Base-by-base conservation (phyloP, 2,113 vertebrate genomes). In the Plecotus auritus region DNA sequence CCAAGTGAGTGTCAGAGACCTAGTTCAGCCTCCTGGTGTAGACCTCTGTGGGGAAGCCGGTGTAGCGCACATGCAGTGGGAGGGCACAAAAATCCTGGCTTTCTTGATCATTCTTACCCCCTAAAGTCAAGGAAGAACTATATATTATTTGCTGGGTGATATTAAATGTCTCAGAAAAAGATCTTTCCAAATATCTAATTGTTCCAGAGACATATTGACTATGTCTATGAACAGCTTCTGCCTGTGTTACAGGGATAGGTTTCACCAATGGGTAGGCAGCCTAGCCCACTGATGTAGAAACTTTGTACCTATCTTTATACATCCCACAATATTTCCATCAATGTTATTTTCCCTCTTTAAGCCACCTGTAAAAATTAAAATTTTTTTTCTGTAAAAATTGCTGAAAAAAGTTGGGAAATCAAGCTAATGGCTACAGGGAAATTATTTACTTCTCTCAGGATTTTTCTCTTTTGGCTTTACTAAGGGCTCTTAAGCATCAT, bases 331-430 rank as follows among this genome's bases (percentile, higher is more conserved):
- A 88, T 97, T 96, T 97, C 88, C 76, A 88, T 96, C 94, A 47
- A 77, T 35, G 69, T 94, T 91, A 83, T 80, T 95, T 93, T 61
- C 95, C 95, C 94, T 91, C 56, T 9, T 12, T 82, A 49, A 91
- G 73, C 89, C 95, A 98, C 95, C 95, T 98, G 30, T 91, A 78
- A 95, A 96, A 97, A 92, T 95, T 91, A 98, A 98, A 98, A 94
- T 6, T 0, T 0, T 92, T 89, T 9, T 0, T 0, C 90, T 85
- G 61, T 95, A 73, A 83, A 95, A 85, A 97, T 94, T 0, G 2
- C 96, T 95, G 69, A 23, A 91, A 72, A 96, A 97, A 84, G 81
- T 89, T 97, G 83, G 88, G 94, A 87, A 97, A 90, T 74, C 88
- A 92, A 97, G 92, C 69, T 93, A 94, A 91, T 0, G 72, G 72